Conservation (phyloP, 2,888 invertebrate species). For the Deroplatys truncata region DNA sequence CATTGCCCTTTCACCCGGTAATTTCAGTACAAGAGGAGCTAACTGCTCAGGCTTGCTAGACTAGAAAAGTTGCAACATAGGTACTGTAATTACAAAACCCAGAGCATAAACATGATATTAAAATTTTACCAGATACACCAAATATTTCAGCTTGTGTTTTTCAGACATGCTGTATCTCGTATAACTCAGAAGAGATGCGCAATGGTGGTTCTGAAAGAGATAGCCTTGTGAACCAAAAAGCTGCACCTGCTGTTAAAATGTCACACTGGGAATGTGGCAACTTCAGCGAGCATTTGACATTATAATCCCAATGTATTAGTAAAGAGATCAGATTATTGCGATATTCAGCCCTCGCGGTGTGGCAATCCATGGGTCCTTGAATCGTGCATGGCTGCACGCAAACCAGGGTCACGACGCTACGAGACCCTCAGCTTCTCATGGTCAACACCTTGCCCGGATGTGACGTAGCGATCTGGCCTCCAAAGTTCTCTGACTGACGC, state of each 20-base stretch:
- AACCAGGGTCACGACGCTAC: slow-evolving; percentile 14
- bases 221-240: neutral
- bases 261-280: neutral
- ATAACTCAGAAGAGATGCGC: neutral
- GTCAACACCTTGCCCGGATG: slow-evolving; percentile 5
- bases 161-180: too few species aligned
- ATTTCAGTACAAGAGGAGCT: too few species aligned
- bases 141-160: too few species aligned
- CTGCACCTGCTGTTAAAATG: neutral
- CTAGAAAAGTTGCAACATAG: too few species aligned
- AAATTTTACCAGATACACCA: too few species aligned
- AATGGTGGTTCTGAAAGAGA: neutral
- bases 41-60: too few species aligned
- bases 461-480: slow-evolving; percentile 1
- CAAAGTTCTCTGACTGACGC: neutral
- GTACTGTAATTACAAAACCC: too few species aligned
- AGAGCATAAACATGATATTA: too few species aligned
- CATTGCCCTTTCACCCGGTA: too few species aligned
- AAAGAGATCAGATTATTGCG: neutral
- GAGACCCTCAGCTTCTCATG: slow-evolving; percentile 1
- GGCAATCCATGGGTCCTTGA: slow-evolving; percentile 12
- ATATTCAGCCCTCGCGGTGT: neutral
- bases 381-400: slow-evolving; percentile 17
- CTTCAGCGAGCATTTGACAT: neutral
- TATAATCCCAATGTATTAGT: neutral